Evolutionary conservation across 1,140 invertebrate species (phyloP), one percentile per base, ranked within the genome.

Genomic region (Drosophila rhopaloa): DNA sequence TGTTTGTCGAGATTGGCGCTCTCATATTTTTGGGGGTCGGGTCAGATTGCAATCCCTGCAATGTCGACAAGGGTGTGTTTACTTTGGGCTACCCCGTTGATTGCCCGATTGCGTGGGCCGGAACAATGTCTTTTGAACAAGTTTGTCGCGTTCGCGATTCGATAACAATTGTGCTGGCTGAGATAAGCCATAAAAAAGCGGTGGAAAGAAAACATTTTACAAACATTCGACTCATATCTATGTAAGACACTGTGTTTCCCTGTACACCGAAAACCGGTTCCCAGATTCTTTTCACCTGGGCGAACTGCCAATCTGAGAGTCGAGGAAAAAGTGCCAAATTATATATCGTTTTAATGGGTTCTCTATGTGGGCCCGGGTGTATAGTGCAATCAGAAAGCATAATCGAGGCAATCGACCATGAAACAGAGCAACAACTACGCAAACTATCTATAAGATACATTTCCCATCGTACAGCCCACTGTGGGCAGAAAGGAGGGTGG

Each of bases 181-280:
- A 86, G 83, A 88, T 88, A 88, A 88, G 79, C 79, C 71, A 82
- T 86, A 79, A 86, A 83, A 76, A 82, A 82, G 73, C 61, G 74
- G 27, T 27, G 59, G 38, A 56, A 62, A 68, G 78, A 60, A 48
- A 43, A 68, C 51, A 70, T 70, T 71, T 71, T 43, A 16, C 63
- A 43, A 55, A 68, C 37, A 41, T 57, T 48, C 37, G 1, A 35
- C 37, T 44, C 67, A 70, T 58, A 71, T 71, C 65, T 71, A 54
- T 63, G 61, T 72, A 66, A 67, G 48, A 53, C 13, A 37, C 13
- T 24, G 55, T 14, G 24, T 32, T 47, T 38, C 53, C 62, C 65
- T 53, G 61, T 53, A 46, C 14, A n/a, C 6, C 43, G 40, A 16
- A 76, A 83, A 83, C 80, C 81, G 81, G 80, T 83, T 83, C 40